Conservation (phyloP, 2,888 invertebrate species). For the Drosophila gaucha region DNA sequence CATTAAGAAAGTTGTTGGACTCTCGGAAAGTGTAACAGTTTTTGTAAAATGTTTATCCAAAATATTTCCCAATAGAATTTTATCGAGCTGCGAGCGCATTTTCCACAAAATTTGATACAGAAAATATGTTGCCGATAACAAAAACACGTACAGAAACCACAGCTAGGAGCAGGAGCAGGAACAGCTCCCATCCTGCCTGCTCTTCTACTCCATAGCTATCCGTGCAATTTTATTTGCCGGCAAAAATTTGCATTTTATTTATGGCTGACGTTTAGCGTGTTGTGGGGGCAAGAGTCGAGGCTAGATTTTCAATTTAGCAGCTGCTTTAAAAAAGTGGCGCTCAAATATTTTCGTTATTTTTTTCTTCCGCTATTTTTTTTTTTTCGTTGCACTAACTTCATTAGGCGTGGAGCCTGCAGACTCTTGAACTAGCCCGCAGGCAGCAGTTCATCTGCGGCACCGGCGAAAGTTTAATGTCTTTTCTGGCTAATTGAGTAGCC, state of each 20-base stretch:
- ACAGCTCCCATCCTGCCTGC: neutral
- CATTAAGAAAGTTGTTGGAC: neutral
- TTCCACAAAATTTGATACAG: constrained; percentile 70
- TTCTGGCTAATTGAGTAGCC: constrained; percentile 76
- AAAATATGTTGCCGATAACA: constrained; percentile 69
- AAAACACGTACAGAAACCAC: constrained; percentile 64
- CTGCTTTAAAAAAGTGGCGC: constrained; percentile 70
- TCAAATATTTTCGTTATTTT: constrained; percentile 28
- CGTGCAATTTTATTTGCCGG: constrained; percentile 65
- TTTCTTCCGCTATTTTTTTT: neutral
- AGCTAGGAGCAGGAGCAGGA: constrained; percentile 24
- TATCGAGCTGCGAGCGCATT: constrained; percentile 62
- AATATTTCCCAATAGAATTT: constrained; percentile 72
- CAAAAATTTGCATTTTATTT: constrained; percentile 70
- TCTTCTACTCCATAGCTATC: constrained; percentile 26
- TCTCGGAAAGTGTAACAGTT: neutral
- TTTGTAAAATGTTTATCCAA: constrained; percentile 40
- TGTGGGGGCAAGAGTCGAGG: constrained; percentile 10
- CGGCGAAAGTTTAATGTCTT: constrained; percentile 74
- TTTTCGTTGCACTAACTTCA: constrained; percentile 56
- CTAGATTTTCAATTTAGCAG: constrained; percentile 70
- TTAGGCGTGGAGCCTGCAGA: constrained; percentile 52
- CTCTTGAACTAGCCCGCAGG: constrained; percentile 43
- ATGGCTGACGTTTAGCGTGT: constrained; percentile 72
- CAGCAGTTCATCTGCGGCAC: constrained; percentile 30